Base-by-base conservation (phyloP, 2,888 invertebrate species). In the Thereva nobilitata region DNA sequence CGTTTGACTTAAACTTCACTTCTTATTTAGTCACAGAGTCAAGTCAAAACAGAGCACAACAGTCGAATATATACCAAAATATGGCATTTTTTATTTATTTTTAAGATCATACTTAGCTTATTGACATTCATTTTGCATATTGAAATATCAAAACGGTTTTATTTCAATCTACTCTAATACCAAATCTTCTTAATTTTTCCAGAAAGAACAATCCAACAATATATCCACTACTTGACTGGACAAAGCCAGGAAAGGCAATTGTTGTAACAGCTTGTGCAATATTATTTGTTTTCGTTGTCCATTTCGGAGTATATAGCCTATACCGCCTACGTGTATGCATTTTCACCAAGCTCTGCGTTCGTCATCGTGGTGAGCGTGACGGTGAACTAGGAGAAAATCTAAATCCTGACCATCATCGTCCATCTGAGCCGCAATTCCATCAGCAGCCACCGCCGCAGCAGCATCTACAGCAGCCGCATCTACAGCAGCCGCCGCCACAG, bases 151-250 rank as follows among this genome's bases (percentile, higher is more conserved):
- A 23, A 23, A 23, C 23, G 23, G 23, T 2, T 23, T 23, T 23
- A 23, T 42, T 49, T 47, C 9, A 42, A 42, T 42, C 9, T 42
- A 42, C 42, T 8, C 9, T 8, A 41, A 6, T 42, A 1, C 9
- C 7, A 8, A 8, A 1, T 35, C 35, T 35, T 4, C 5, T 34
- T 50, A 10, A 8, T 34, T 45, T 38, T 12, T 47, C 6, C 10
- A 89, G 89, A 71, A 82, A 83, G 72, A 88, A 89, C 23, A 79
- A 84, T 49, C 80, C 80, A 52, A 87, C 84, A 75, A 89, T 93
- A 71, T 93, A 93, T 79, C 87, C 88, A 50, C 86, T 90, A 74
- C 79, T 93, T 72, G 87, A 93, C 80, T 93, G 93, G 92, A 79
- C 84, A 23, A 83, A 84, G 50, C 89, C 91, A 0, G 83, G 84